Percentiles rank a stretch among this genome's conserved stretches.
These are phyloP conservation scores for Eulacestoma nigropectus DNA, from an alignment of 2,113 vertebrate species.

Conservation along the genomic window DNA sequence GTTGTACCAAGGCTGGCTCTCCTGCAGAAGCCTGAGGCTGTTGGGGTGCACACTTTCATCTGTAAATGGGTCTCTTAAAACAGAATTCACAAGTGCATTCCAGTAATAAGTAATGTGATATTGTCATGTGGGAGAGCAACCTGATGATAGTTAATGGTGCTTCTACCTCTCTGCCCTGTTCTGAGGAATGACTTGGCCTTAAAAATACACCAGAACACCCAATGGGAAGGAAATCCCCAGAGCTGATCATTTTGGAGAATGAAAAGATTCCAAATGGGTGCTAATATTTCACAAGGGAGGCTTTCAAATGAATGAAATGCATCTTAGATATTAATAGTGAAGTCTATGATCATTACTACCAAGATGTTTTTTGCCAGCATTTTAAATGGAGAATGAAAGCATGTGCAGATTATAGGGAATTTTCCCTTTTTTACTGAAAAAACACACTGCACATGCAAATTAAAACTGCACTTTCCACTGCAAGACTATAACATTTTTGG, in stretches of 20 bases:
- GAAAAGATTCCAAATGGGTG: constrained; percentile 37
- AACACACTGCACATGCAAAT: constrained; percentile 53
- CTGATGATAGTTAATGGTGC: neutral
- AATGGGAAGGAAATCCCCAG: neutral
- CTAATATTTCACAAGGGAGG: constrained; percentile 15
- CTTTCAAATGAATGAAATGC: constrained; percentile 58
- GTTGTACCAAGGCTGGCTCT: neutral
- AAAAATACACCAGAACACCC: constrained; percentile 2
- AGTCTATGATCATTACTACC: constrained; percentile 4
- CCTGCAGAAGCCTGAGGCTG: neutral
- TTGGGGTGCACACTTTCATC: neutral
- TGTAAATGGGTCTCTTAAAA: neutral
- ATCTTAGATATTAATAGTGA: constrained; percentile 62
- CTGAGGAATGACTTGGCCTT: constrained; percentile 6
- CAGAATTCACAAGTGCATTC: neutral
- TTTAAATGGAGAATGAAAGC: constrained; percentile 21
- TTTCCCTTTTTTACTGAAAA: constrained; percentile 49
- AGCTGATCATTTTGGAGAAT: constrained; percentile 7
- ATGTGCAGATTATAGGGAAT: neutral
- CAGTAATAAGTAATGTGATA: neutral
- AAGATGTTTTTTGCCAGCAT: constrained; percentile 38
- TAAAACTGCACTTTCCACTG: constrained; percentile 49
- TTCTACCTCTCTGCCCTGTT: constrained; percentile 32
- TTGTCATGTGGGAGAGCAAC: neutral
- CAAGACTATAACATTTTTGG: constrained; percentile 51